A percentile compares a stretch with the other conserved stretches of the same genome.
phyloP scores from a whole-genome alignment of 2,797 vertebrate species.

The Tinamus major region DNA sequence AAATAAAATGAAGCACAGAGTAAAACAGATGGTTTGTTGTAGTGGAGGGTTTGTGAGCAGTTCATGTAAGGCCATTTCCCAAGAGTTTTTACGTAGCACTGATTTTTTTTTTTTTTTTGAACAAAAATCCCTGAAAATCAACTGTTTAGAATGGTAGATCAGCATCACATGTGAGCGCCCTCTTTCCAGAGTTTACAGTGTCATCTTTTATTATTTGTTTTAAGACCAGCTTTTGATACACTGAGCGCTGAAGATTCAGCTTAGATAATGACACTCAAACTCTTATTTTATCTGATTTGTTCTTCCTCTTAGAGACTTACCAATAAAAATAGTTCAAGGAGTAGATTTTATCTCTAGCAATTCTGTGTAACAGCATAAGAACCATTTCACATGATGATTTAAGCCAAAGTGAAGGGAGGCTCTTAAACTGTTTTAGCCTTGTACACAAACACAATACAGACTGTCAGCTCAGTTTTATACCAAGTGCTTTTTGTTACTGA shows the following conservation, averaged over 20 bases:
- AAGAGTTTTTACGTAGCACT: background rate
- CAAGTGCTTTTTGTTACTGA: conserved; percentile 9
- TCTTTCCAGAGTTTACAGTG: background rate
- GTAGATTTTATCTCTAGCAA: conserved; percentile 45
- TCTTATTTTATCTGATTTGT: conserved; percentile 14
- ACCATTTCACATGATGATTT: conserved; percentile 31
- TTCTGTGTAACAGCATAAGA: conserved; percentile 14
- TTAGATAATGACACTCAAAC: conserved; percentile 13
- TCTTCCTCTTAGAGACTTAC: background rate
- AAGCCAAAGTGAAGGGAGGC: conserved; percentile 17
- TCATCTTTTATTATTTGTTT: background rate
- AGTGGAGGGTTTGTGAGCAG: background rate
- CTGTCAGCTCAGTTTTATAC: conserved; percentile 13
- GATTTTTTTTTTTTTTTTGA: background rate
- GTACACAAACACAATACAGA: conserved; percentile 1
- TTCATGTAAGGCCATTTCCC: background rate
- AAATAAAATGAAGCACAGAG: background rate
- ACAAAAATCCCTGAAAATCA: background rate
- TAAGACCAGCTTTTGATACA: background rate
- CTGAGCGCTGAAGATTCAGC: background rate
- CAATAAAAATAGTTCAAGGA: conserved; percentile 31
- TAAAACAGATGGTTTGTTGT: background rate
- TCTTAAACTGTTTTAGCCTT: background rate
- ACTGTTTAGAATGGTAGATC: background rate
- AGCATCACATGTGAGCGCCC: background rate